Conservation (phyloP, 2,888 invertebrate genomes). For the Meandrusa payeni region DNA sequence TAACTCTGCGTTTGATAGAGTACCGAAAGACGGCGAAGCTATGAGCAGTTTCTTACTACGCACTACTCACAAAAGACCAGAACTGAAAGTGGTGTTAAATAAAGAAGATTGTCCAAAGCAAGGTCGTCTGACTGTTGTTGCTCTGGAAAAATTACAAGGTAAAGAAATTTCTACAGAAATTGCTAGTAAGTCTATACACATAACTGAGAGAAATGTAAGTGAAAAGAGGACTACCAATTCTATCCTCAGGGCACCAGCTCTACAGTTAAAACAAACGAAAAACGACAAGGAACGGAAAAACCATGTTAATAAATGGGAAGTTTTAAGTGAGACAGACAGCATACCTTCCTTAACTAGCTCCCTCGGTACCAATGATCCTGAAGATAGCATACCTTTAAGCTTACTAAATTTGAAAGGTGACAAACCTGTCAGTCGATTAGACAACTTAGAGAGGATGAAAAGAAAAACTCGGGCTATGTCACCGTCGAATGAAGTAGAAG, state of each 20-base stretch:
- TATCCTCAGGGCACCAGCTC: conserved; percentile 66
- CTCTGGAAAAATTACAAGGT: conserved; percentile 82
- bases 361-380: conserved; percentile 76
- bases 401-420: conserved; percentile 67
- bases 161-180: conserved; percentile 54
- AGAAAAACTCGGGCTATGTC: conserved; percentile 80
- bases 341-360: conserved; percentile 75
- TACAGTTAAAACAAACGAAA: conserved; percentile 66
- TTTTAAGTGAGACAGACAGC: conserved; percentile 81
- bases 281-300: conserved; percentile 63
- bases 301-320: conserved; percentile 79
- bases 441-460: conserved; percentile 70
- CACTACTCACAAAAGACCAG: conserved; percentile 68
- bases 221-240: conserved; percentile 56
- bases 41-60: conserved; percentile 84
- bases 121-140: conserved; percentile 81
- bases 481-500: conserved; percentile 81
- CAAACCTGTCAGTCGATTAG: conserved; percentile 50
- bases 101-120: conserved; percentile 75
- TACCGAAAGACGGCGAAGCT: conserved; percentile 85
- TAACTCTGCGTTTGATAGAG: conserved; percentile 82
- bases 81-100: conserved; percentile 72
- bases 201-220: conserved; percentile 34
- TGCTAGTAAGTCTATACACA: conserved; percentile 40
- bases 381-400: conserved; percentile 80